phyloP scores from a whole-genome alignment of 2,888 invertebrate species.

The Pyrocoelia pectoralis region DNA sequence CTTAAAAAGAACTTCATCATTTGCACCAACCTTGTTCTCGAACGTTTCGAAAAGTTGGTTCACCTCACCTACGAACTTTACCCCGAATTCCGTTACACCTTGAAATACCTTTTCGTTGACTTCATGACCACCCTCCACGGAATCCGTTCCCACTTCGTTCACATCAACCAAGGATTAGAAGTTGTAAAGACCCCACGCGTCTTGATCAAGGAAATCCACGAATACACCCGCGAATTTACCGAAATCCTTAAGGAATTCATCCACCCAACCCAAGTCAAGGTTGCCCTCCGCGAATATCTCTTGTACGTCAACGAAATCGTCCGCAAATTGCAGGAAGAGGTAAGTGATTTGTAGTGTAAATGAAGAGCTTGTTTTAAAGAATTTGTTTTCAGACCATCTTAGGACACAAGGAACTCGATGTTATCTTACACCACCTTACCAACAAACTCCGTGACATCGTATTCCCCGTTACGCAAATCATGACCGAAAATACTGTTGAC shows the following conservation, averaged over 20 bases:
- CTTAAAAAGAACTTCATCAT: background rate
- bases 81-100: conserved; percentile 7
- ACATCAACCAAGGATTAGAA: background rate
- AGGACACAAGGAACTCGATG: conserved; percentile 9
- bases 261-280: conserved; percentile 4
- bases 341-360: background rate
- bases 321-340: background rate
- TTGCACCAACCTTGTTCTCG: background rate
- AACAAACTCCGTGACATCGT: conserved; percentile 12
- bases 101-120: conserved; percentile 4
- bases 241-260: conserved; percentile 4
- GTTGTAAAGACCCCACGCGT: background rate
- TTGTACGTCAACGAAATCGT: conserved; percentile 7
- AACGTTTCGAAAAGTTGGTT: background rate
- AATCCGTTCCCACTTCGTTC: conserved; percentile 6
- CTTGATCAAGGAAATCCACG: conserved; percentile 7
- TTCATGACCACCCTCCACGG: background rate
- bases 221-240: conserved; percentile 6
- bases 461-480: conserved; percentile 9
- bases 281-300: conserved; percentile 1
- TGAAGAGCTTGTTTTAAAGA: background rate
- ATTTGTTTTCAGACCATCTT: conserved; percentile 9
- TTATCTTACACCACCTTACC: conserved; percentile 7
- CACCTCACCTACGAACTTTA: background rate
- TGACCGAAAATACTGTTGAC: background rate